Evolutionary conservation across 2,888 invertebrate species (phyloP), one percentile per base, ranked within the genome.

Genomic region (Pyrgus malvae): DNA sequence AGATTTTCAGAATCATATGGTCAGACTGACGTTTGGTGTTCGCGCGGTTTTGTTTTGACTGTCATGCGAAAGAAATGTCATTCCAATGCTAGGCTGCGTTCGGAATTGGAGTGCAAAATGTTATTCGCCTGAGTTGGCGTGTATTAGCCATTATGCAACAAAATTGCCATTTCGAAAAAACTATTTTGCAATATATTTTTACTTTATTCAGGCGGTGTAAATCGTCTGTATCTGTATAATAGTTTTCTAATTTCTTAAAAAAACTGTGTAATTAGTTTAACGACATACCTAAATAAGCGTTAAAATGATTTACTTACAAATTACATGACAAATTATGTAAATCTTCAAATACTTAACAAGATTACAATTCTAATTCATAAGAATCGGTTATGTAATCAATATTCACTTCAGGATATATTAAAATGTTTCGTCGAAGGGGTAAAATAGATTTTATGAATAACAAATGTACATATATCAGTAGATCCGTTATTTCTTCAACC

Each of bases 1-100:
- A 38, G 3, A 23, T 33, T 6, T 41, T 9, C 2, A 31, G 8
- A 25, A 54, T 54, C 53, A 54, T 54, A 54, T 54, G 53, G 46
- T 14, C 19, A 21, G 14, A 11, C 11, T 53, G 53, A 53, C 53
- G 23, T 53, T 53, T 35, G 9, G 46, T 29, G 31, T 54, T 54
- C 53, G 53, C 53, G 53, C 53, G 53, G 46, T 54, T 54, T 54
- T 54, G 53, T 54, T 46, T 31, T 16, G 37, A 25, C 3, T 37
- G 41, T 37, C 25, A 51, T 2, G 14, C 6, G 31, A 12, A 11
- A 9, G 27, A 9, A 8, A 27, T 33, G 33, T 33, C 33, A 33
- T 33, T 12, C 40, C 37, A 48, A 31, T 19, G 25, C 25, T n/a
- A 31, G 17, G 44, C 12, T 45, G 45, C 45, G 53, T 53, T 53